These are phyloP conservation scores for Cryptophagus acutangulus DNA, from an alignment of 2,888 invertebrate genomes.

Conservation along the genomic window DNA sequence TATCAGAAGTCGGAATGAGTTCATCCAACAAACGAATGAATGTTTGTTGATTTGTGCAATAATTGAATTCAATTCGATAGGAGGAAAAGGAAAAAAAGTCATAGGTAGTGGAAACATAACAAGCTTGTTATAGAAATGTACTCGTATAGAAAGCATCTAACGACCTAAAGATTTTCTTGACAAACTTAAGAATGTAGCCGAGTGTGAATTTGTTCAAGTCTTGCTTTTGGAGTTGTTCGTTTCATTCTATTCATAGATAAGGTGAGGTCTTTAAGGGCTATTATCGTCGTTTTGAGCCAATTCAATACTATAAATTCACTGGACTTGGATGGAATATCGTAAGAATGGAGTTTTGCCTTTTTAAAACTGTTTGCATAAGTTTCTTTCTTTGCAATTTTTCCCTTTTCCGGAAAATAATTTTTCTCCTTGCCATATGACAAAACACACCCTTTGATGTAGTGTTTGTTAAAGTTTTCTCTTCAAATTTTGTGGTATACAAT, in stretches of 20 bases:
- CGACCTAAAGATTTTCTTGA: neutral
- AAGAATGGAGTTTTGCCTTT: conserved; percentile 11
- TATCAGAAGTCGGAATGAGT: too few relatives aligned
- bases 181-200: conserved; percentile 16
- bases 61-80: conserved; percentile 13
- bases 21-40: too few relatives aligned
- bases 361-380: conserved; percentile 18
- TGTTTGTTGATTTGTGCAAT: conserved; percentile 14
- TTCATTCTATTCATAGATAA: conserved; percentile 21
- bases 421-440: too few relatives aligned
- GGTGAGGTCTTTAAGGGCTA: conserved; percentile 19
- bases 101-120: too few relatives aligned
- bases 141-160: neutral
- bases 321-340: conserved; percentile 16
- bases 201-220: conserved; percentile 17
- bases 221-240: conserved; percentile 17
- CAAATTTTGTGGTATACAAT: too few relatives aligned
- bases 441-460: too few relatives aligned
- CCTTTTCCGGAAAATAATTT: too few relatives aligned
- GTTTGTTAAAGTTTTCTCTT: too few relatives aligned
- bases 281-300: conserved; percentile 17
- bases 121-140: conserved; percentile 16
- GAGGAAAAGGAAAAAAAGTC: conserved; percentile 4
- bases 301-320: conserved; percentile 19
- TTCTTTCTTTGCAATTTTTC: too few relatives aligned